Evolutionary conservation across 2,888 invertebrate genomes (phyloP), one percentile per base, ranked within the genome.

Genomic region (Augochlorella aurata): DNA sequence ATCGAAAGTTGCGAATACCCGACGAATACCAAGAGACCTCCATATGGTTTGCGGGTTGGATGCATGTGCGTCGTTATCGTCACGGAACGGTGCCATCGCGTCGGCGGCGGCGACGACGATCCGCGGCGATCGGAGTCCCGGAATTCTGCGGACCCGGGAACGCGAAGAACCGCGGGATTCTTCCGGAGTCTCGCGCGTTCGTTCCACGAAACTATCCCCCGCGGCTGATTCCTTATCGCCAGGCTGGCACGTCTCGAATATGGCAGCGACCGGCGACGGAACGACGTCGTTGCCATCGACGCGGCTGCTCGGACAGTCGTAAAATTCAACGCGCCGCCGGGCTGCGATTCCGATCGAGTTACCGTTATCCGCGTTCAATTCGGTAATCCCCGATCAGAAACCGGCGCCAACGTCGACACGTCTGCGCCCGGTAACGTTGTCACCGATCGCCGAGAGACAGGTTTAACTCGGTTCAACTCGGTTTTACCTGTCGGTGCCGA

Each of bases 301-400:
- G 44, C 70, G 66, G 24, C 61, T 44, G 68, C 44, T 10, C 54
- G 44, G 38, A 38, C 38, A 38, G 44, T 52, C 38, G 52, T 70
- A 47, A 67, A 49, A 45, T 71, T 67, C 4, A 24, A 12, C 21
- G 21, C 67, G 18, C 12, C 61, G n/a, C 77, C 38, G 52, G 24
- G n/a, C 21, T 50, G 29, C 58, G 61, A 67, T 74, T 66, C 65
- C 49, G 14, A 44, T 67, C 38, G 50, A 45, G 74, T 66, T 80
- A 74, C 81, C 74, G 71, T 81, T 81, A 81, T 50, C 50, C 70
- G 29, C 54, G 29, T 74, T 58, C 50, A 74, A 79, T 80, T 81
- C 74, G 66, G 45, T 29, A 49, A 79, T 79, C 74, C 52, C 0
- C 14, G 61, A 74, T 18, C 47, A 18, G 29, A 14, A 44, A 0